A percentile compares a stretch with the other conserved stretches of the same genome.
phyloP scores from a whole-genome alignment of 2,113 vertebrate genomes.

The Osmerus eperlanus region DNA sequence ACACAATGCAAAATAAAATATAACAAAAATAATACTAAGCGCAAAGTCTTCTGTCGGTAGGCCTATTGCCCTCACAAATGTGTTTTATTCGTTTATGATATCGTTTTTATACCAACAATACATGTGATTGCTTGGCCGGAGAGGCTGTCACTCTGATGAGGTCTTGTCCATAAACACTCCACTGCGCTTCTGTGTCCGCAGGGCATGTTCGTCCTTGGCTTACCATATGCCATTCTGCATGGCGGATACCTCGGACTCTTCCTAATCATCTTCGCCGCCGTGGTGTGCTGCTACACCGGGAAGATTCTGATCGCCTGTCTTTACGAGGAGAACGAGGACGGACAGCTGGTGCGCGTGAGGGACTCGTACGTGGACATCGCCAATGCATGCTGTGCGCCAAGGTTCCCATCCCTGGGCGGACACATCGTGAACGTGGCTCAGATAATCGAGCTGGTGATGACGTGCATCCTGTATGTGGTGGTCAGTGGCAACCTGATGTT shows the following conservation, averaged over 20 bases:
- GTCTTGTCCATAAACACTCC: constrained; percentile 45
- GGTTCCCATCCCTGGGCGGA: constrained; percentile 89
- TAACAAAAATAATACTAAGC: too few species aligned
- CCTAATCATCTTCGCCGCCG: constrained; percentile 96
- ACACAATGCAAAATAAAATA: too few species aligned
- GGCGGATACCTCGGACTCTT: constrained; percentile 97
- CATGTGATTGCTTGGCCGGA: constrained; percentile 16
- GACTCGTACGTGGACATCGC: constrained; percentile 97
- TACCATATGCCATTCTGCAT: constrained; percentile 96
- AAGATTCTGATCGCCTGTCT: constrained; percentile 97
- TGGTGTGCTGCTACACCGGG: constrained; percentile 97
- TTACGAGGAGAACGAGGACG: constrained; percentile 97
- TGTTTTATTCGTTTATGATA: too few species aligned
- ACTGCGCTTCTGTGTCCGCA: constrained; percentile 67
- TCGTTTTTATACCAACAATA: neutral
- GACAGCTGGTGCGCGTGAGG: constrained; percentile 88
- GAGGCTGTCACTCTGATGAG: constrained; percentile 55
- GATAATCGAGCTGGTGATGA: constrained; percentile 98
- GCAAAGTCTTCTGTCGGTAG: too few species aligned
- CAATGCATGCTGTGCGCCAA: constrained; percentile 92
- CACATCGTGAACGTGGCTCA: constrained; percentile 94
- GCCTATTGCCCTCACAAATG: too few species aligned
- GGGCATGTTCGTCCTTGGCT: constrained; percentile 98
- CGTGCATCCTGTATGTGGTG: constrained; percentile 95
- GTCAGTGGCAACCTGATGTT: constrained; percentile 97